phyloP scores from a whole-genome alignment of 2,888 invertebrate species.

The Iphiclides podalirius region DNA sequence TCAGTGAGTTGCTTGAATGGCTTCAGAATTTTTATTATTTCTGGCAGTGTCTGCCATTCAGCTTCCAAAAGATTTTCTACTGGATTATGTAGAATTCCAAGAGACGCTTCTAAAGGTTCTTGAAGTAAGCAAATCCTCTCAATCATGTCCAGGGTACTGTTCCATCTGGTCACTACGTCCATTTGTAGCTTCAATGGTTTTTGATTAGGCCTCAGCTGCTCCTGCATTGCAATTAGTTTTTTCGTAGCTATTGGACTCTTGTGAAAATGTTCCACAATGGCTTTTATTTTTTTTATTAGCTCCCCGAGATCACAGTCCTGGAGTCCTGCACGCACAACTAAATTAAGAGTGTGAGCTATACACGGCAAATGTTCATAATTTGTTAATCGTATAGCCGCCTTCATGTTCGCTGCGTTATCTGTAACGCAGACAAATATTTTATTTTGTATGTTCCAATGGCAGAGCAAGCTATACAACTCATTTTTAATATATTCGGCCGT shows the following conservation, averaged over 20 bases:
- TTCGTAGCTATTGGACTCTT: slow-evolving; percentile 32
- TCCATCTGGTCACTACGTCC: slow-evolving; percentile 30
- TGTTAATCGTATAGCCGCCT: slow-evolving; percentile 33
- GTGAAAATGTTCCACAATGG: slow-evolving; percentile 34
- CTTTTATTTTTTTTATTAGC: slow-evolving; percentile 34
- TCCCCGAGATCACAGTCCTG: slow-evolving; percentile 27
- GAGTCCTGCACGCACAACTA: slow-evolving; percentile 34
- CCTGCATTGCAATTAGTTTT: slow-evolving; percentile 30
- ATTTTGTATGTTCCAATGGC: slow-evolving; percentile 29
- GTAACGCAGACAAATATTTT: slow-evolving; percentile 33
- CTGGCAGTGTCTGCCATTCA: slow-evolving; percentile 33
- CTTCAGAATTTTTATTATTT: slow-evolving; percentile 33
- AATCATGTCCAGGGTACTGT: slow-evolving; percentile 33
- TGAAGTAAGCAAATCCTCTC: slow-evolving; percentile 32
- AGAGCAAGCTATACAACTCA: slow-evolving; percentile 26
- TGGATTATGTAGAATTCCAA: slow-evolving; percentile 32
- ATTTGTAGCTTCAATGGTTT: slow-evolving; percentile 25
- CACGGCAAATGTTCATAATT: slow-evolving; percentile 35
- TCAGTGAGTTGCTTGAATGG: slow-evolving; percentile 32
- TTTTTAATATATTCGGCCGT: too few species aligned
- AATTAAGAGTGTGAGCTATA: slow-evolving; percentile 34
- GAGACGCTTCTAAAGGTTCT: slow-evolving; percentile 32
- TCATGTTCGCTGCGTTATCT: slow-evolving; percentile 37
- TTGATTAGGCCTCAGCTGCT: slow-evolving; percentile 26
- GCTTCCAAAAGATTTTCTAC: slow-evolving; percentile 31